A percentile compares a stretch with the other conserved stretches of the same genome.
phyloP scores from a whole-genome alignment of 2,888 invertebrate species.

The Xestia xanthographa region DNA sequence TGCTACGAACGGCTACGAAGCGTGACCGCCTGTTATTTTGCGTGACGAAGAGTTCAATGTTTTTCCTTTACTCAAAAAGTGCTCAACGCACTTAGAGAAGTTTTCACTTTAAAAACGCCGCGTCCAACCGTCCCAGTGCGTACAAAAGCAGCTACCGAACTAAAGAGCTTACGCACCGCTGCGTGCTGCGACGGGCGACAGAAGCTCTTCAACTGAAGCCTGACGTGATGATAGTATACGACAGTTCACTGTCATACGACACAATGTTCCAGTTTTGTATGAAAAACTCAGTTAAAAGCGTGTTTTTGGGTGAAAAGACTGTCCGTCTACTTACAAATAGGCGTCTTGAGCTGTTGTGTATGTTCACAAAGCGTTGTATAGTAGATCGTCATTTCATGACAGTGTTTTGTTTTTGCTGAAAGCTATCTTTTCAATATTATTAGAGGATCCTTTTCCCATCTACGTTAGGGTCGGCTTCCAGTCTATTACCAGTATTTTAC shows the following conservation, averaged over 20 bases:
- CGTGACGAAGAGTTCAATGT: too few species aligned
- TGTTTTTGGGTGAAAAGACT: conserved; percentile 17
- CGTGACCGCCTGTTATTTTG: too few species aligned
- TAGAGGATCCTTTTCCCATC: too few species aligned
- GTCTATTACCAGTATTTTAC: too few species aligned
- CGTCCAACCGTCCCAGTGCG: conserved; percentile 61
- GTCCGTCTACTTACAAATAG: conserved; percentile 15
- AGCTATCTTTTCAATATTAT: neutral
- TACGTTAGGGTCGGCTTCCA: too few species aligned
- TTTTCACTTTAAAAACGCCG: neutral
- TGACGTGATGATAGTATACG: conserved; percentile 30
- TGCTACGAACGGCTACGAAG: too few species aligned
- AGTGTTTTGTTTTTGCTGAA: neutral
- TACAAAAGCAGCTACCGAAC: conserved; percentile 60
- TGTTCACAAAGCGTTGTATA: neutral
- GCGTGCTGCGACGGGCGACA: conserved; percentile 64
- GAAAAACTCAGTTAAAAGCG: neutral
- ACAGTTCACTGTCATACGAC: conserved; percentile 22
- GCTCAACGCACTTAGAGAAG: too few species aligned
- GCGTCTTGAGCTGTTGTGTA: neutral
- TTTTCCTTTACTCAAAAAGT: too few species aligned
- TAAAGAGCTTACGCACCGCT: conserved; percentile 75
- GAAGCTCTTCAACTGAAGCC: conserved; percentile 38
- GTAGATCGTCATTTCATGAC: neutral
- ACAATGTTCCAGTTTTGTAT: conserved; percentile 48